phyloP scores from a whole-genome alignment of 2,888 invertebrate genomes.

The Ischnura elegans region DNA sequence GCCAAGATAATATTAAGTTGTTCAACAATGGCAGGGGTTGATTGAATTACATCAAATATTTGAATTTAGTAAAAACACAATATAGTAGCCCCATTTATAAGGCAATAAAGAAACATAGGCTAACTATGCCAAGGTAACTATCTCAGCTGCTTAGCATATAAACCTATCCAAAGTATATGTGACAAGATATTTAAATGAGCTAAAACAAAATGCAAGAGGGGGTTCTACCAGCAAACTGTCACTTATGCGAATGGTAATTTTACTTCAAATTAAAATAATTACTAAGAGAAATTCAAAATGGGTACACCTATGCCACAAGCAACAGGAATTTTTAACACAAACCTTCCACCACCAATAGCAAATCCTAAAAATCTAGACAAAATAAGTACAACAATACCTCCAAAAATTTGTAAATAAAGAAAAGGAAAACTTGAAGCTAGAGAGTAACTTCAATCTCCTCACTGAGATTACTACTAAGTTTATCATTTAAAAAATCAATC shows the following conservation, averaged over 20 bases:
- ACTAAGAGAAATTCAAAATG: constrained; percentile 45
- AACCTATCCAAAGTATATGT: constrained; percentile 46
- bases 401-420: too few species aligned
- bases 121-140: constrained; percentile 24
- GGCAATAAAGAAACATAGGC: constrained; percentile 12
- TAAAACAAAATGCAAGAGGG: constrained; percentile 28
- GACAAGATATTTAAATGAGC: constrained; percentile 30
- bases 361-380: constrained; percentile 20
- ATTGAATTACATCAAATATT: background rate
- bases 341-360: constrained; percentile 54
- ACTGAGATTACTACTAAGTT: too few species aligned
- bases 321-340: constrained; percentile 38
- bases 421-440: too few species aligned
- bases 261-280: constrained; percentile 32
- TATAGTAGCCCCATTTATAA: background rate
- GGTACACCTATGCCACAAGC: constrained; percentile 62
- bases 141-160: constrained; percentile 53
- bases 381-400: too few species aligned
- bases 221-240: constrained; percentile 43
- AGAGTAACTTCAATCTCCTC: too few species aligned
- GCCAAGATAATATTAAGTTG: background rate
- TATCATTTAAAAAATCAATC: too few species aligned
- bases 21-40: background rate
- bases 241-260: constrained; percentile 45
- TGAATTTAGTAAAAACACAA: background rate